These are phyloP conservation scores for Lanistes nyassanus DNA, from an alignment of 1,140 invertebrate genomes.

Conservation along the genomic window DNA sequence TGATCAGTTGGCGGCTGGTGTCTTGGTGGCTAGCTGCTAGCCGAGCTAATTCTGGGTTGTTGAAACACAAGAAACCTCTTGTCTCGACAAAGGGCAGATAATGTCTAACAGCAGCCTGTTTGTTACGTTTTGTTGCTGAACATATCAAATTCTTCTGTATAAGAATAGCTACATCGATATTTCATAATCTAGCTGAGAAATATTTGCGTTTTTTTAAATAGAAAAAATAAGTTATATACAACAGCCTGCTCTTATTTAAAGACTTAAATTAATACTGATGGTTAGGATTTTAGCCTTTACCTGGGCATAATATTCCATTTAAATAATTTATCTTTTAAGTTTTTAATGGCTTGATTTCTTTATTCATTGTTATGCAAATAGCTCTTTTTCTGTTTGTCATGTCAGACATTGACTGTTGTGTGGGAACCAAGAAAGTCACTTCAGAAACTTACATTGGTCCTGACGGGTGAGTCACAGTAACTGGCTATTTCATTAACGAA, in stretches of 20 bases:
- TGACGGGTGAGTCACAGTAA: not conserved
- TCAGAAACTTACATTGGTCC: not conserved
- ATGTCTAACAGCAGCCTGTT: no score
- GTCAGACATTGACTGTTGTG: constrained; percentile 4
- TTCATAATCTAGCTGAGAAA: no score
- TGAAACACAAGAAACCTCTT: no score
- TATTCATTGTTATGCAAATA: not conserved
- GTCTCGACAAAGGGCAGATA: no score
- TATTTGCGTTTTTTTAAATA: not conserved
- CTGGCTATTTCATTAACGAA: no score
- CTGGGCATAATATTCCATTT: not conserved
- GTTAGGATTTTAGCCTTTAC: not conserved
- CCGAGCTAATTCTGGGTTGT: no score
- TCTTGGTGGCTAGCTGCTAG: no score
- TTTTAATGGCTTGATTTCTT: not conserved
- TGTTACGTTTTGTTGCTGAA: no score
- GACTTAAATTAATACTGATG: not conserved
- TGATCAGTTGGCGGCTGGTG: no score
- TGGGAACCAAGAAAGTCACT: not conserved
- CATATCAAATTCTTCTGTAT: no score
- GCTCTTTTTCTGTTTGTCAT: not conserved
- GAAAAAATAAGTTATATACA: not conserved
- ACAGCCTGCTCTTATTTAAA: not conserved
- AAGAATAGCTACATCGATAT: no score
- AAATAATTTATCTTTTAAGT: not conserved